Base-by-base conservation (phyloP, 2,113 vertebrate genomes). In the Oophaga pumilio region DNA sequence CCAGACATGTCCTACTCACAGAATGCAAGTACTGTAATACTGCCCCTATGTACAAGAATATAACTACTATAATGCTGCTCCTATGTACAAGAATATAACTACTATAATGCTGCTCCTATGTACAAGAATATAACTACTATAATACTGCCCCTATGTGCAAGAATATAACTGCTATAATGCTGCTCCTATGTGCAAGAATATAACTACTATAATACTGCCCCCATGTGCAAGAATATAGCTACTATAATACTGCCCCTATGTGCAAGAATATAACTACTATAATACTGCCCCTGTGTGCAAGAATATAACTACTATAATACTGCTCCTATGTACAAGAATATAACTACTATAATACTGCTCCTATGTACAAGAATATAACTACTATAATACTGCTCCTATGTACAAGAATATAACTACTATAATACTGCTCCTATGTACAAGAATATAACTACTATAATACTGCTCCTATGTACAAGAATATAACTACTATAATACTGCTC, bases 361-460 rank as follows among this genome's bases (percentile, higher is more conserved):
- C 66, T 68, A 68, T 68, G 66, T 68, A 68, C 66, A 68, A 68
- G 66, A 68, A 68, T 68, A 68, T 68, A 28, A 68, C 66, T 68
- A 14, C 66, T 68, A 68, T 68, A 68, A 68, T 26, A 68, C 66
- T 68, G 24, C 24, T 1, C 66, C 66, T 68, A 68, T 68, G 24
- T 68, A 68, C 64, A 68, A 28, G 66, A 68, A 68, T 68, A 68
- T 68, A 68, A 68, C 66, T 68, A 28, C 66, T 68, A 68, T 68
- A 68, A 68, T 68, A 68, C 66, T 68, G 66, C 24, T 6, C 66
- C 66, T 68, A 68, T 68, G 24, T 68, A 68, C 64, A 68, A 28
- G 66, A 68, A 26, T 68, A 68, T 68, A 68, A 68, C 66, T 68
- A 68, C 66, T 68, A 68, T 68, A 68, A 68, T 68, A 68, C 66